Evolutionary conservation across 1,140 invertebrate genomes (phyloP).

Genomic region (Temnothorax nylanderi): DNA sequence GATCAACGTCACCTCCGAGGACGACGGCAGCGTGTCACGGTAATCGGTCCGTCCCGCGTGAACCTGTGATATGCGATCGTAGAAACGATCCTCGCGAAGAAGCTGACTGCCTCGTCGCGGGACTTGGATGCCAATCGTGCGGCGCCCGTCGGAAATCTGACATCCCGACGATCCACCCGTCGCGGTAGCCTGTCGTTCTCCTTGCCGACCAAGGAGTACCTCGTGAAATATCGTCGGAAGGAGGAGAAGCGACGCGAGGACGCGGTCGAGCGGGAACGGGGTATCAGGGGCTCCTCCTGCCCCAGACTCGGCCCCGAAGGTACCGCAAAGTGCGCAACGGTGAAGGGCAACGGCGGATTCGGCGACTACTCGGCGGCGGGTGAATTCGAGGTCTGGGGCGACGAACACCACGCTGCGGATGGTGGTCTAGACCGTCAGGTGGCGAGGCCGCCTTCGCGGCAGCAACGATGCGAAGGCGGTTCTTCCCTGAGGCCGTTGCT

Average conservation of each 20-base stretch:
- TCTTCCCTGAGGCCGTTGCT: constrained; percentile 83
- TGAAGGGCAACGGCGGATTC: constrained; percentile 85
- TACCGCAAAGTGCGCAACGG: constrained; percentile 81
- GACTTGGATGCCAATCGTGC: constrained; percentile 50
- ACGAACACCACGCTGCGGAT: constrained; percentile 81
- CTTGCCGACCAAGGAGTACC: constrained; percentile 61
- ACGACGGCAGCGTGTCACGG: neutral
- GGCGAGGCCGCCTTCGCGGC: constrained; percentile 81
- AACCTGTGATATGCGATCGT: constrained; percentile 34
- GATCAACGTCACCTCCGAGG: neutral
- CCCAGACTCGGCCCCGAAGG: constrained; percentile 71
- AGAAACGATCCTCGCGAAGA: neutral
- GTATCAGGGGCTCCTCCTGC: constrained; percentile 61
- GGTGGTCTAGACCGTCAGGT: constrained; percentile 81
- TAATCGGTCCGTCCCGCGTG: neutral
- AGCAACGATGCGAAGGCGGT: constrained; percentile 83
- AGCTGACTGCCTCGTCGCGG: constrained; percentile 18
- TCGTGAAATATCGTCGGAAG: constrained; percentile 70
- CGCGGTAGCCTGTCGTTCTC: constrained; percentile 71
- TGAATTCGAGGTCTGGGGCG: constrained; percentile 85
- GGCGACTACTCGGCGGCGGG: constrained; percentile 85
- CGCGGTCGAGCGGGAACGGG: constrained; percentile 36
- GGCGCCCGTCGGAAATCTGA: constrained; percentile 72
- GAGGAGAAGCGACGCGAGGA: constrained; percentile 56
- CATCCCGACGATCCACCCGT: constrained; percentile 66